Conservation (phyloP, 2,797 vertebrate genomes). For the Apogon talboti region DNA sequence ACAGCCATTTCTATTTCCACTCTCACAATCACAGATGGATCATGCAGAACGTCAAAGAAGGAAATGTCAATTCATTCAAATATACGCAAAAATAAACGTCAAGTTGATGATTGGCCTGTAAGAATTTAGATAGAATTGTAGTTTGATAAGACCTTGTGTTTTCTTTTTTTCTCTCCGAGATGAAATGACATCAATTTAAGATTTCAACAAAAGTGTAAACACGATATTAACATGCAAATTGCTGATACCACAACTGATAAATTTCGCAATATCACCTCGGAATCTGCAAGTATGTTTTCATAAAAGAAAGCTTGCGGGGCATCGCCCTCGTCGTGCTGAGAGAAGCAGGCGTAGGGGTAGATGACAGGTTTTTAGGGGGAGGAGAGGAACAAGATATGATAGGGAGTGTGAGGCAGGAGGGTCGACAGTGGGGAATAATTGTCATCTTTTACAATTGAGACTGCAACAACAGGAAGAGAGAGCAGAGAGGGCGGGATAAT, state of each 20-base stretch:
- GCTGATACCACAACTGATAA: conserved; percentile 35
- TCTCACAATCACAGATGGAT: conserved; percentile 6
- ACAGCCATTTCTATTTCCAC: conserved; percentile 2
- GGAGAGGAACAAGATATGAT: conserved; percentile 36
- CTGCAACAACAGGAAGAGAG: conserved; percentile 52
- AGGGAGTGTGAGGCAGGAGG: conserved; percentile 30
- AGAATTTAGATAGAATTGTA: conserved; percentile 25
- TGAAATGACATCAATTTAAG: conserved; percentile 11
- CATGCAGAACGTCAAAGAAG: conserved; percentile 6
- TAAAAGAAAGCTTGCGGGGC: conserved; percentile 19
- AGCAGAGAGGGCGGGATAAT: conserved; percentile 59
- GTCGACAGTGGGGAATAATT: conserved; percentile 58
- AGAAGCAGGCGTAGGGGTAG: conserved; percentile 10
- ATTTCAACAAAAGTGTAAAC: conserved; percentile 38
- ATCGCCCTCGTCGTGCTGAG: conserved; percentile 1
- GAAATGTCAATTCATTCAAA: conserved; percentile 25
- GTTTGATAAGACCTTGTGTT: conserved; percentile 22
- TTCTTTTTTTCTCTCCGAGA: neutral
- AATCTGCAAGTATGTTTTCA: conserved; percentile 20
- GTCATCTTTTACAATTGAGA: conserved; percentile 66
- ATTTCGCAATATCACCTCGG: conserved; percentile 20
- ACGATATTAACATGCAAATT: conserved; percentile 59
- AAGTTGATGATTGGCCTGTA: neutral
- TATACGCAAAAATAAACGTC: conserved; percentile 6
- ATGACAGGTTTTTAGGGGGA: conserved; percentile 51